Evolutionary conservation across 2,113 vertebrate species (phyloP), one percentile per base, ranked within the genome.

Genomic region (Sarotherodon lohbergeri): DNA sequence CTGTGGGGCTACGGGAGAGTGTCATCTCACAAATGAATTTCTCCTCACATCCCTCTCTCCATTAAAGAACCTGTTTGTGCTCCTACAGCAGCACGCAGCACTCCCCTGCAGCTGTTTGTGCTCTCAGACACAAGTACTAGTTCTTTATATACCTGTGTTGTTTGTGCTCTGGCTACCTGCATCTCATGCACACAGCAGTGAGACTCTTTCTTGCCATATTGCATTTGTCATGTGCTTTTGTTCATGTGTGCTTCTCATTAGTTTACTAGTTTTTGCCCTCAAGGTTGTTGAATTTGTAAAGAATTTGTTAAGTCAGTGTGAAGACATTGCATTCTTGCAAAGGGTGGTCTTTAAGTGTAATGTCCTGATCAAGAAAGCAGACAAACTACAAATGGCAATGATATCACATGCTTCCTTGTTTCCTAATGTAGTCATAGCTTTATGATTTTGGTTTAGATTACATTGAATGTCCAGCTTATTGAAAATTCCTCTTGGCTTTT

Each of bases 1-100:
- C 90, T 89, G 88, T 84, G 83, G 92, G 92, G 88, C 84, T 90
- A 82, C 6, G 52, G 93, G 91, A 90, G 84, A 92, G 93, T 93
- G 93, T 93, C 94, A 92, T 93, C 90, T 61, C 93, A 82, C 93
- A 94, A 95, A 95, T 96, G 93, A 94, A 95, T 96, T 96, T 95
- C 93, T 93, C 88, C 90, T 89, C 93, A 90, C 94, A 94, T 88
- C 93, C 90, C 86, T 84, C 90, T 93, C 93, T 92, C 94, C 92
- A 94, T 95, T 93, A 95, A 95, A 93, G 90, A 90, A 93, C 63
- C 86, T 83, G 92, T 93, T 93, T 93, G 87, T 90, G 90, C 66
- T 91, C 63, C 68, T 68, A 24, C 66, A 89, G 86, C 88, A 87
- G 90, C 68, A 13, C 78, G 22, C 56, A 27, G 34, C 63, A 63